Evolutionary conservation across 2,797 vertebrate genomes (phyloP).

Genomic region (Acanthornis magna): DNA sequence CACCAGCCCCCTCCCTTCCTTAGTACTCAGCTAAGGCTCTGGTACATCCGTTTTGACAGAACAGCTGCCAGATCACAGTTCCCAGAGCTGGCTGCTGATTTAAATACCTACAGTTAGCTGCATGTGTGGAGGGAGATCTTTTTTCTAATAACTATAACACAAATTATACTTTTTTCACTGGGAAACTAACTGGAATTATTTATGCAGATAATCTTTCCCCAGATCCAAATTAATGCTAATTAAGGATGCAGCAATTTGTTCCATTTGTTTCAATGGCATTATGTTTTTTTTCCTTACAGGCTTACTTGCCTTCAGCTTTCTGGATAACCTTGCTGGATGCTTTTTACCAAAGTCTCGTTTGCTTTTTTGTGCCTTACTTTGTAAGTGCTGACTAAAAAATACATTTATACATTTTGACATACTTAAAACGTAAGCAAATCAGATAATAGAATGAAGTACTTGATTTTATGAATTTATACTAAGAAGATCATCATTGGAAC

Average conservation of each 20-base stretch:
- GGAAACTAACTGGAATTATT: background rate
- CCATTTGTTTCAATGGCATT: background rate
- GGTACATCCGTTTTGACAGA: background rate
- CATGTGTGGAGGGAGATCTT: background rate
- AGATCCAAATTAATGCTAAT: background rate
- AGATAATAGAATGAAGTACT: background rate
- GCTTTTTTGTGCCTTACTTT: constrained; percentile 92
- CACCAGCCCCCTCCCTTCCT: background rate
- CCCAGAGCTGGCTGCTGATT: background rate
- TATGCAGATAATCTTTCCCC: background rate
- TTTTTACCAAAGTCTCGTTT: constrained; percentile 92
- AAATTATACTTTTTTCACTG: background rate
- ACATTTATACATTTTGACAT: background rate
- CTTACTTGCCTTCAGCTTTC: constrained; percentile 80
- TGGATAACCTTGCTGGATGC: constrained; percentile 91
- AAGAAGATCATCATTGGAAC: background rate
- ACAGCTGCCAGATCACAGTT: background rate
- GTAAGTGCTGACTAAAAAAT: constrained; percentile 78
- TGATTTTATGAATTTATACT: background rate
- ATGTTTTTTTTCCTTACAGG: constrained; percentile 75
- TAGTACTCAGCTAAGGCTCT: background rate
- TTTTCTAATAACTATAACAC: background rate
- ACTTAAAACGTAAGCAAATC: background rate
- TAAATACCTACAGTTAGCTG: background rate
- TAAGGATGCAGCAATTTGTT: background rate